A percentile compares a stretch with the other conserved stretches of the same genome.
Conservation (phyloP, 2,888 invertebrate species). For the Acrobasis repandana region DNA sequence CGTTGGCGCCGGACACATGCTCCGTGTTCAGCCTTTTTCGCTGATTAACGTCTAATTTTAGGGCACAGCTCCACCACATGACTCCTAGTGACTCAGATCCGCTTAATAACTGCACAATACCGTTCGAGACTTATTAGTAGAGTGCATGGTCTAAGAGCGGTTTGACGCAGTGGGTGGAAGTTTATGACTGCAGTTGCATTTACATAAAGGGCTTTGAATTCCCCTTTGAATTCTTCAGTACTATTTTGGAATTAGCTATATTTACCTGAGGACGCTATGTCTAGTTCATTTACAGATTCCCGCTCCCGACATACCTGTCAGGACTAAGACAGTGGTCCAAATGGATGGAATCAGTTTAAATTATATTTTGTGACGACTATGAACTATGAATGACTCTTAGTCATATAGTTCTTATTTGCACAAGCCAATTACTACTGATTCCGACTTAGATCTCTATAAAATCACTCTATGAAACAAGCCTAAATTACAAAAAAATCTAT, state of each 20-base stretch:
- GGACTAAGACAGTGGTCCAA: too few relatives aligned
- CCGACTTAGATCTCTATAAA: too few relatives aligned
- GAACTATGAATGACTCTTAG: too few relatives aligned
- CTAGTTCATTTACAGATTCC: background rate
- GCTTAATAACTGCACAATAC: constrained; percentile 59
- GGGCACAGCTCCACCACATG: constrained; percentile 67
- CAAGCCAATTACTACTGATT: too few relatives aligned
- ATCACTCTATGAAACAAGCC: too few relatives aligned
- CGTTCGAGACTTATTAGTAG: constrained; percentile 56
- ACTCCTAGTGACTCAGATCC: constrained; percentile 69
- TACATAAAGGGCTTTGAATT: constrained; percentile 27
- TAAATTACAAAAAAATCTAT: background rate
- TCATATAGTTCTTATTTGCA: too few relatives aligned
- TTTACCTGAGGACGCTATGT: background rate
- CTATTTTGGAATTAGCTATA: background rate
- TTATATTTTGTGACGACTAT: too few relatives aligned
- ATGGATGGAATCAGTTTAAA: too few relatives aligned
- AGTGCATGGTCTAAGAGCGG: constrained; percentile 44
- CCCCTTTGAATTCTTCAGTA: constrained; percentile 14
- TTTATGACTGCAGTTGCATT: constrained; percentile 35
- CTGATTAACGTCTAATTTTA: constrained; percentile 80
- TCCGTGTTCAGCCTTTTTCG: constrained; percentile 70
- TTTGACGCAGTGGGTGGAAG: constrained; percentile 44
- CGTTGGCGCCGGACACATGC: constrained; percentile 72
- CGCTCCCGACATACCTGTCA: background rate